Conservation (phyloP, 2,797 vertebrate species). For the Otolemur crassicaudatus region DNA sequence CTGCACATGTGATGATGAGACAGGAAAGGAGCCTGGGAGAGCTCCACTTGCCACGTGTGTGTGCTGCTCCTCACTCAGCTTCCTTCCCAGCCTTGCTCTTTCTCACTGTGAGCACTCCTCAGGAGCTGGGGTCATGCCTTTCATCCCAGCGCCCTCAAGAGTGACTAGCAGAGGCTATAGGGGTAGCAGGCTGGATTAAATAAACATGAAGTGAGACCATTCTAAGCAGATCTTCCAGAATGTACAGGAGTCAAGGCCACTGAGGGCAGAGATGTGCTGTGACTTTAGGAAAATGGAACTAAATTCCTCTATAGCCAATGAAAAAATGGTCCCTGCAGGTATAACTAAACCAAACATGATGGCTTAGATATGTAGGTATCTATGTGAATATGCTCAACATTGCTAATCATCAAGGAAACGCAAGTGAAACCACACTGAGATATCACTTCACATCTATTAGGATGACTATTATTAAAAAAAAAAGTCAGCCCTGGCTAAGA, state of each 20-base stretch:
- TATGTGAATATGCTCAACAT: background rate
- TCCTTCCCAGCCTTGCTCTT: background rate
- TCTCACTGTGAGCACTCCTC: background rate
- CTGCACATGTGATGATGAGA: background rate
- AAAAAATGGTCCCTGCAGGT: background rate
- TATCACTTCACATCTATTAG: background rate
- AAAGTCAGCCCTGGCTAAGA: background rate
- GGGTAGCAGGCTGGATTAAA: background rate
- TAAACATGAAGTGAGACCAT: background rate
- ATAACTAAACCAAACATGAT: background rate
- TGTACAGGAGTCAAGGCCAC: background rate
- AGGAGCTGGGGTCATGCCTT: fast-evolving
- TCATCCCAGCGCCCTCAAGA: background rate
- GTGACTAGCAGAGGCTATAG: background rate
- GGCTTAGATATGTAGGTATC: background rate
- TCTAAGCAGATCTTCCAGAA: background rate
- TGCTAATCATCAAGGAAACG: background rate
- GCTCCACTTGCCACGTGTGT: background rate
- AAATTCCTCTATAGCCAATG: background rate
- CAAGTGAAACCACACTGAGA: background rate
- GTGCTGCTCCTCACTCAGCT: background rate
- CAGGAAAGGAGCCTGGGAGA: background rate
- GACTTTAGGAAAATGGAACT: background rate
- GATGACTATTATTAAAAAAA: background rate
- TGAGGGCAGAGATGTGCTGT: background rate